Evolutionary conservation across 2,113 vertebrate genomes (phyloP).

Genomic region (Atlantisia rogersi): DNA sequence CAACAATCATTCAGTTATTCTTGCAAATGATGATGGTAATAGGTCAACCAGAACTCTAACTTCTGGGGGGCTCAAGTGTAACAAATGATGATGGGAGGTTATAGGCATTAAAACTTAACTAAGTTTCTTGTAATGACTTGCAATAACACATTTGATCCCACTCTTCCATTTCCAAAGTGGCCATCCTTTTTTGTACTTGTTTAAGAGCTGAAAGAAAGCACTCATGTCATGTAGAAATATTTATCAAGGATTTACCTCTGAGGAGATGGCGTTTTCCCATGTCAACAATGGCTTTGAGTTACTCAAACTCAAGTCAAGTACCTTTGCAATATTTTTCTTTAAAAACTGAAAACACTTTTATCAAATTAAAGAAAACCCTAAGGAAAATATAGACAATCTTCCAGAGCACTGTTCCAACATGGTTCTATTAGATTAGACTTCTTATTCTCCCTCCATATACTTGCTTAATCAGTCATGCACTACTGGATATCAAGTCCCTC

Average conservation of each 20-base stretch:
- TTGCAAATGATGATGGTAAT: background rate
- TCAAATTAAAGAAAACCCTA: background rate
- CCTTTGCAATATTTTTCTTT: too few species aligned
- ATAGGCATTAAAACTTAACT: background rate
- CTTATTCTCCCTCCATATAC: background rate
- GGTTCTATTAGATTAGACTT: background rate
- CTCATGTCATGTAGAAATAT: background rate
- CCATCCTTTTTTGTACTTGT: background rate
- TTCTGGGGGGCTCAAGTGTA: background rate
- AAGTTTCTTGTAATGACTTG: background rate
- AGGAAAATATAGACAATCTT: background rate
- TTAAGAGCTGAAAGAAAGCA: background rate
- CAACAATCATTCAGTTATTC: background rate
- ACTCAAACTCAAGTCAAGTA: background rate
- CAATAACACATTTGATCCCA: background rate
- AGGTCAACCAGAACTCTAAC: background rate
- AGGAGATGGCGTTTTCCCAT: background rate
- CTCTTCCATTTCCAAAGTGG: background rate
- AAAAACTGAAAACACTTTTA: background rate
- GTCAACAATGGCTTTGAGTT: background rate
- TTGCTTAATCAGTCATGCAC: background rate
- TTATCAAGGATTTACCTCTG: background rate
- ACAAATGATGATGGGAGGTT: background rate
- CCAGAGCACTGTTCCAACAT: background rate
- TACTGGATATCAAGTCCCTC: background rate